Base-by-base conservation (phyloP, 2,797 vertebrate genomes). In the Ceryle rudis region DNA sequence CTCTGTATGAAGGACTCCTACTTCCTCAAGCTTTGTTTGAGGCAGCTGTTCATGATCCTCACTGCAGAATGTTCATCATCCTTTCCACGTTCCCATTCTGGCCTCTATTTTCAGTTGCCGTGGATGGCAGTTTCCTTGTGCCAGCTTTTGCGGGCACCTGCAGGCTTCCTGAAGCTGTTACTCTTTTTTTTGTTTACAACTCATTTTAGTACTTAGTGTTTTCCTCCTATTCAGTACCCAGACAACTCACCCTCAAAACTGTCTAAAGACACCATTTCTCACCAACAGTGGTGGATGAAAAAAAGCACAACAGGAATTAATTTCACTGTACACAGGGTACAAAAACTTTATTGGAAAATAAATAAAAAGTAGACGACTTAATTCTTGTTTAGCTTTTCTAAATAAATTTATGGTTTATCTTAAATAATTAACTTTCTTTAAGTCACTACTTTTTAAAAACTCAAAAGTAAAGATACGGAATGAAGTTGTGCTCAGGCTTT, bases 401-500 rank as follows among this genome's bases (percentile, higher is more conserved):
- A 60, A 67, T 12, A 73, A 65, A 61, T 86, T 80, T 69, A 52
- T 8, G 49, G 37, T 65, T 91, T 9, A 55, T 72, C 26, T 86
- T 73, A 29, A 90, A 33, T 66, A 58, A 61, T 33, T 49, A 80
- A 54, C 28, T 18, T 62, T n/a, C 31, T 21, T 72, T 26, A 79
- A 66, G 39, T 70, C 19, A 25, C 71, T 57, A 44, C 17, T 55
- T 75, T 86, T 82, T 46, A 46, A 78, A 86, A 92, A 77, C 49
- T 44, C 44, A 21, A 41, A 88, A 80, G 61, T 69, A 66, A 78
- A 72, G 65, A 70, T 39, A 42, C 5, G 21, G 51, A 89, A 74
- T 69, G 25, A 55, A 89, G 75, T 80, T 86, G 67, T 75, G 42
- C 86, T 94, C 8, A 71, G 57, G 20, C 84, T 95, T 96, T 91